phyloP scores from a whole-genome alignment of 2,113 vertebrate species.

The Lethenteron camtschaticum region DNA sequence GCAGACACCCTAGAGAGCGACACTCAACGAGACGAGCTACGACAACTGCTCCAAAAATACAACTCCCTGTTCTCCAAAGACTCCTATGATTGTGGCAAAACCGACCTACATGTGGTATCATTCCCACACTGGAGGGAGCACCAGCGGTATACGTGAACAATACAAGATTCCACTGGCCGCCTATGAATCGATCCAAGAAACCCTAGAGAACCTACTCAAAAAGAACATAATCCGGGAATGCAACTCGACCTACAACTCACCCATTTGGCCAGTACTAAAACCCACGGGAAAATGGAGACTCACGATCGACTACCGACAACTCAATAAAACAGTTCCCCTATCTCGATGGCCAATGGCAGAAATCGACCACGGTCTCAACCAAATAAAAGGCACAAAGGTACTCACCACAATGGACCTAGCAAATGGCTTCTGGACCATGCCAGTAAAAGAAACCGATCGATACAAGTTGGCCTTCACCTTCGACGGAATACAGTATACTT shows the following conservation, averaged over 20 bases:
- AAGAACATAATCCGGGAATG: constrained; percentile 2
- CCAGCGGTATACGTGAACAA: not conserved
- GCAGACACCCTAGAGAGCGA: no score
- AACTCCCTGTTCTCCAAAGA: no score
- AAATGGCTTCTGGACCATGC: no score
- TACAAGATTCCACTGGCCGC: not conserved
- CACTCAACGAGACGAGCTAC: no score
- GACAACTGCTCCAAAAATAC: no score
- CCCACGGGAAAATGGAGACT: constrained; percentile 7
- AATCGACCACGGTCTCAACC: constrained; percentile 8
- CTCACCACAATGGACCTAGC: constrained; percentile 7
- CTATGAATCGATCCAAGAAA: not conserved
- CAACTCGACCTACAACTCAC: not conserved
- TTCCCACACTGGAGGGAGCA: no score
- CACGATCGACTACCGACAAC: constrained; percentile 9
- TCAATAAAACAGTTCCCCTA: constrained; percentile 9
- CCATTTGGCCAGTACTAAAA: constrained; percentile 7
- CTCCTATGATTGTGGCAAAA: no score
- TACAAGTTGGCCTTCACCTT: no score
- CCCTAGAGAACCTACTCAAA: not conserved
- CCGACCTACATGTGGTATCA: no score
- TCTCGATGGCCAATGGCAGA: constrained; percentile 10
- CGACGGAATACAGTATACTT: no score
- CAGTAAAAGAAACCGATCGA: no score
- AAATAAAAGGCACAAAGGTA: constrained; percentile 1